Conservation (phyloP, 2,113 vertebrate species). For the Pantherophis guttatus region DNA sequence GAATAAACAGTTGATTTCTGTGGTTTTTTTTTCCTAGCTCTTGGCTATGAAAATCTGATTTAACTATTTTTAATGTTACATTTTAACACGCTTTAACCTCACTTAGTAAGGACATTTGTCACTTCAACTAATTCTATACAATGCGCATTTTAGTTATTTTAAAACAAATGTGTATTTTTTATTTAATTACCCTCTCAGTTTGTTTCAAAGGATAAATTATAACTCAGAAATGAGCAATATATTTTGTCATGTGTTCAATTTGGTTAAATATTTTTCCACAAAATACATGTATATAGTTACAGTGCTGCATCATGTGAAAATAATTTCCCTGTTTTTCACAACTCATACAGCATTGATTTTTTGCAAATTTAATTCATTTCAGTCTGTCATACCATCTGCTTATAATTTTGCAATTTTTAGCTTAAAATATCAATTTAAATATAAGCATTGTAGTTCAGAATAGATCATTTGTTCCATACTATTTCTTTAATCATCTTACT, state of each 20-base stretch:
- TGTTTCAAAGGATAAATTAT: background rate
- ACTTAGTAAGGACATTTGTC: background rate
- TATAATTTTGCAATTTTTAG: background rate
- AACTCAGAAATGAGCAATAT: background rate
- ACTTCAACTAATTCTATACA: background rate
- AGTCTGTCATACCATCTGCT: background rate
- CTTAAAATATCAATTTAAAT: background rate
- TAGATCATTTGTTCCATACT: background rate
- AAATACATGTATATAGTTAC: background rate
- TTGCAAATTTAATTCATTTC: background rate
- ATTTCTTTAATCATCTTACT: background rate
- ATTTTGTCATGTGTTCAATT: background rate
- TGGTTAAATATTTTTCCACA: background rate
- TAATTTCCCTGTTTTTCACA: background rate
- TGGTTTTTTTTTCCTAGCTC: rapidly evolving
- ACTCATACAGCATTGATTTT: background rate
- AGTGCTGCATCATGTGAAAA: background rate
- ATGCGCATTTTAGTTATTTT: background rate
- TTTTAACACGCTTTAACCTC: background rate
- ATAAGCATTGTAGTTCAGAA: background rate
- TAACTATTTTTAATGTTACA: too few relatives aligned
- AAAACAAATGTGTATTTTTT: background rate
- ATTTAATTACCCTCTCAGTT: background rate
- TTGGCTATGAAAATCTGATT: too few relatives aligned
- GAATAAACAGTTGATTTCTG: background rate